phyloP scores from a whole-genome alignment of 2,797 vertebrate genomes.

The Eulemur mongoz region DNA sequence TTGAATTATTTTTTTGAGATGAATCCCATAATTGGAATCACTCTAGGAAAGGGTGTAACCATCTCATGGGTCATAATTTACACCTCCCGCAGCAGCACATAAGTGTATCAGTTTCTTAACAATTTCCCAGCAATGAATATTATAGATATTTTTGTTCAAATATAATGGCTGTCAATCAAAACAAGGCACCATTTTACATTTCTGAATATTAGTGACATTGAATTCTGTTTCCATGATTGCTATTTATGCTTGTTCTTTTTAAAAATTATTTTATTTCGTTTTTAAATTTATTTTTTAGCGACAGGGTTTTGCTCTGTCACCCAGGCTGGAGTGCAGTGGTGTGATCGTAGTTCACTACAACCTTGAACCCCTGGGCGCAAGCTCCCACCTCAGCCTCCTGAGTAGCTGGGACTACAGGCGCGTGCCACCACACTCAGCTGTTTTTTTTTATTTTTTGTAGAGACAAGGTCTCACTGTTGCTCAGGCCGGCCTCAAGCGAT shows the following conservation, averaged over 20 bases:
- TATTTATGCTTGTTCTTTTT: not conserved
- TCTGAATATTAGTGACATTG: not conserved
- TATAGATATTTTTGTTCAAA: not conserved
- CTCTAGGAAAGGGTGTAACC: not conserved
- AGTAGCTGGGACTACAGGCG: no score
- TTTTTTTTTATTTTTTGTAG: not conserved
- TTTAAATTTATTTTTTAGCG: not conserved
- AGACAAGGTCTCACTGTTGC: not conserved
- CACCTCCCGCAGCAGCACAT: not conserved
- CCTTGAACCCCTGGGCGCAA: not conserved
- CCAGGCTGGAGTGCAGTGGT: not conserved
- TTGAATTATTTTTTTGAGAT: not conserved
- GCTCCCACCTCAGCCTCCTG: not conserved
- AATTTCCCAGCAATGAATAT: not conserved
- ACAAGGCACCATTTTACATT: not conserved
- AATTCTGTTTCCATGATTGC: not conserved
- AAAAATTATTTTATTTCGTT: not conserved
- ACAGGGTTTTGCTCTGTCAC: not conserved
- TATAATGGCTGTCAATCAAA: not conserved
- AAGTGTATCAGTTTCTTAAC: not conserved
- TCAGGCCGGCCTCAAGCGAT: not conserved
- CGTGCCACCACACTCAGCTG: not conserved
- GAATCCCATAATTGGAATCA: not conserved
- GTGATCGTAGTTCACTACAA: not conserved
- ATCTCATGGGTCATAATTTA: not conserved